Base-by-base conservation (phyloP, 2,888 invertebrate genomes). In the Amblyteles armatorius region DNA sequence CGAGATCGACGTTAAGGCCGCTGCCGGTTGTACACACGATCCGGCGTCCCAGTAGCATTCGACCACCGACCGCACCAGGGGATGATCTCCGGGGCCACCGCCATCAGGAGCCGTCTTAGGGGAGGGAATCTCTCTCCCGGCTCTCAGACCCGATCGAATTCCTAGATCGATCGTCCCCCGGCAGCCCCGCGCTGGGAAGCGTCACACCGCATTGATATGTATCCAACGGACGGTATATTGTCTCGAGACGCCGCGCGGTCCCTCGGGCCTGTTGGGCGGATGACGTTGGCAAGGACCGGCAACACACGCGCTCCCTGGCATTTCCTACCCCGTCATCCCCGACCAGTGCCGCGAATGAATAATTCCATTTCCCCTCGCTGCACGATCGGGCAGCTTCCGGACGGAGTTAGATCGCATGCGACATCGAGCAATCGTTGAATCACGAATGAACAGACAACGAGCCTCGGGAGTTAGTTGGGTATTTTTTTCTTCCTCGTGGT, bases 1-100 rank as follows among this genome's bases (percentile, higher is more conserved):
- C 2, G 77, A 86, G 86, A 89, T 88, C 88, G 87, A 87, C 73
- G 13, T 60, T 81, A 76, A 63, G 77, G 73, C 7, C 11, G 0
- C 40, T 1, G 11, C 2, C 2, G 86, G 82, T 78, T 85, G 44
- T 81, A 84, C 80, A 80, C 78, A 80, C 79, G 79, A 83, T 79
- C 82, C 79, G 79, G 73, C 72, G 73, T 81, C 73, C 67, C 77
- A 16, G 77, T 67, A 83, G 76, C 79, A 81, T 84, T 73, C 72
- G 74, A 55, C 65, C 63, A 16, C 36, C n/a, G 50, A 22, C 71
- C 33, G 36, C n/a, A 16, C 44, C 52, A 26, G 36, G 36, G 22
- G 22, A 48, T 29, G 22, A 29, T 63, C 33, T 65, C 73, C 40
- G 3, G 7, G 26, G 16, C 40, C 52, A 72, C 33, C 60, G 16